Evolutionary conservation across 2,888 invertebrate genomes (phyloP).

Genomic region (Harpalus rubripes): DNA sequence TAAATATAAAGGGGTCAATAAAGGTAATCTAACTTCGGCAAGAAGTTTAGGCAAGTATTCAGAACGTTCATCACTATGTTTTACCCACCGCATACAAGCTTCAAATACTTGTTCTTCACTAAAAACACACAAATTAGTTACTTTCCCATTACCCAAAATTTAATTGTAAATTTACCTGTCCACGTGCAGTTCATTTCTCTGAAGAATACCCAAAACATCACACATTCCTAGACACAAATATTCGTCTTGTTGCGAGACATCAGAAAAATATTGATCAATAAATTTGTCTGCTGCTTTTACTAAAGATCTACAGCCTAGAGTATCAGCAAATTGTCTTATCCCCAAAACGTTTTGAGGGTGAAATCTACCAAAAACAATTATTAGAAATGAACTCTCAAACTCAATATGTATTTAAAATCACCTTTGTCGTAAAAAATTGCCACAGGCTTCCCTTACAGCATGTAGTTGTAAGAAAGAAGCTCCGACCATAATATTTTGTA

Average conservation of each 20-base stretch:
- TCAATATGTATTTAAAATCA: neutral
- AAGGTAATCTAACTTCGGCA: slow-evolving; percentile 87
- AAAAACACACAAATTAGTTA: slow-evolving; percentile 21
- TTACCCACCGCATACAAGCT: slow-evolving; percentile 90
- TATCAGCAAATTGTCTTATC: slow-evolving; percentile 89
- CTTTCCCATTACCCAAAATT: slow-evolving; percentile 2
- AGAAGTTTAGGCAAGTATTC: slow-evolving; percentile 84
- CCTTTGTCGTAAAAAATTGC: slow-evolving; percentile 88
- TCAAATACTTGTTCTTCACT: slow-evolving; percentile 92
- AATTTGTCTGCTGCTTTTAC: slow-evolving; percentile 88
- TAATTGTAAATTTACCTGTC: slow-evolving; percentile 75
- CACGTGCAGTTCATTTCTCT: slow-evolving; percentile 88
- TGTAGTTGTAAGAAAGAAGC: slow-evolving; percentile 90
- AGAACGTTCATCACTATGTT: slow-evolving; percentile 82
- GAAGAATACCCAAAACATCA: slow-evolving; percentile 85
- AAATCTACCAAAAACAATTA: slow-evolving; percentile 78
- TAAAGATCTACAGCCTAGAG: slow-evolving; percentile 84
- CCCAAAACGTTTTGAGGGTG: slow-evolving; percentile 90
- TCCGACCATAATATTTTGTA: slow-evolving; percentile 91
- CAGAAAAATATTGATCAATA: slow-evolving; percentile 88
- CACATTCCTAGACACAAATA: slow-evolving; percentile 82
- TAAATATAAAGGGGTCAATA: slow-evolving; percentile 89
- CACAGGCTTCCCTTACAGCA: slow-evolving; percentile 90
- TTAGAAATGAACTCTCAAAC: neutral
- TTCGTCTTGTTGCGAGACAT: slow-evolving; percentile 88